These are phyloP conservation scores for Muntiacus reevesi DNA, from an alignment of 2,113 vertebrate species.

Conservation along the genomic window DNA sequence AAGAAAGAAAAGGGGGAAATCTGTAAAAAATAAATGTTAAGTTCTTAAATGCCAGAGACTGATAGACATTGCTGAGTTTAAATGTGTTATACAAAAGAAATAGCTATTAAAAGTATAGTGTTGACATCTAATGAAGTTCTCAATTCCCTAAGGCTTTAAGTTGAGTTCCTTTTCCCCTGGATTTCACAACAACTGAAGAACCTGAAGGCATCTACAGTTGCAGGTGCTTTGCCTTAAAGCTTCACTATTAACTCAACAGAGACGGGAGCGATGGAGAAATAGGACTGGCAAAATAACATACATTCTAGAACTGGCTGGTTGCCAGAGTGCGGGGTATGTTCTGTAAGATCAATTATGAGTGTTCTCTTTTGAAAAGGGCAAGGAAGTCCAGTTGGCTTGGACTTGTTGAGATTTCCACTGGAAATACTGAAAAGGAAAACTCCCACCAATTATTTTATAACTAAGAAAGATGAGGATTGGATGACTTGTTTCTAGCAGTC, in stretches of 20 bases:
- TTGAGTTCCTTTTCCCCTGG: conserved; percentile 44
- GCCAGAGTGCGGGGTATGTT: background rate
- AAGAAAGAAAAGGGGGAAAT: background rate
- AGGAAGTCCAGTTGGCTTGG: conserved; percentile 10
- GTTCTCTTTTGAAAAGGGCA: conserved; percentile 15
- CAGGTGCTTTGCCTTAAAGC: conserved; percentile 68
- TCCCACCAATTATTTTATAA: background rate
- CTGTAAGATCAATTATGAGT: conserved; percentile 4
- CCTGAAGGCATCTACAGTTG: conserved; percentile 44
- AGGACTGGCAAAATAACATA: background rate
- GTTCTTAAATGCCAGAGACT: conserved; percentile 70
- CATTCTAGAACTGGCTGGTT: conserved; percentile 14
- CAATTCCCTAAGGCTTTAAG: conserved; percentile 56
- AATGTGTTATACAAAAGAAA: conserved; percentile 59
- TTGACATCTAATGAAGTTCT: conserved; percentile 62
- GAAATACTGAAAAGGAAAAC: background rate
- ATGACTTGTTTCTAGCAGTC: conserved; percentile 26
- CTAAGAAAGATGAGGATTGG: conserved; percentile 12
- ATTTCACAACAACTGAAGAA: conserved; percentile 50
- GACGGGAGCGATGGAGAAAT: background rate
- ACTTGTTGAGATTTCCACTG: conserved; percentile 43
- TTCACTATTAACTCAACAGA: conserved; percentile 29
- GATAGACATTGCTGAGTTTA: conserved; percentile 54
- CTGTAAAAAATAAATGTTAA: conserved; percentile 50
- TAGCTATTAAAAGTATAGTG: conserved; percentile 67